Evolutionary conservation across 2,888 invertebrate genomes (phyloP), one percentile per base, ranked within the genome.

Genomic region (Dione vanillae): DNA sequence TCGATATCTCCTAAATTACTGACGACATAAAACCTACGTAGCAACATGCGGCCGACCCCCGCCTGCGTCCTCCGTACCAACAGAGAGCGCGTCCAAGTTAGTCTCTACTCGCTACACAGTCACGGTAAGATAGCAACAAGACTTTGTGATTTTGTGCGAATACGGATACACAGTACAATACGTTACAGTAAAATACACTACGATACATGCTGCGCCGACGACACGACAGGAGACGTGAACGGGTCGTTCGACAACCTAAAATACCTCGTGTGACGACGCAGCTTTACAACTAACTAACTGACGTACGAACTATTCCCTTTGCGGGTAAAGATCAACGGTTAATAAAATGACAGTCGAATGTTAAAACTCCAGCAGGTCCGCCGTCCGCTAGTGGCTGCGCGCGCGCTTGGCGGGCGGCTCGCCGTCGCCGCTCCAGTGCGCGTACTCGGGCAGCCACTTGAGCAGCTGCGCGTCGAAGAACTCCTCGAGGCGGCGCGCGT

Each of bases 381-480:
- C 27, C 5, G 27, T 27, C 27, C 27, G 5, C 27, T 87, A 88
- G 79, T 86, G 84, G 64, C 73, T 35, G 62, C 89, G 86, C 69
- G 82, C 43, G 52, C 90, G 87, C 87, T 90, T 90, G 80, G 76
- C 65, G 72, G 90, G 86, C 74, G 89, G 86, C 76, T 85, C 86
- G 77, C 85, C 88, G 78, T 87, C 90, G 72, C 87, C 88, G 83
- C 78, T 76, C 90, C 89, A 95, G 82, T 94, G 94, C 35, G 95
- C 95, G 88, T 95, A 96, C 83, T 95, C 96, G 2, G 97, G 97
- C 79, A 97, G 92, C 96, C 97, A 97, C 87, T 97, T 97, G 65
- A 95, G 85, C 76, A 97, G 92, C 83, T 97, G 95, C 81, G 96
- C 95, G 82, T 97, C 97, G 86, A 97, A 97, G 92, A 97, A 97